Conservation (phyloP, 2,797 vertebrate species). For the Enteromius viviparus region DNA sequence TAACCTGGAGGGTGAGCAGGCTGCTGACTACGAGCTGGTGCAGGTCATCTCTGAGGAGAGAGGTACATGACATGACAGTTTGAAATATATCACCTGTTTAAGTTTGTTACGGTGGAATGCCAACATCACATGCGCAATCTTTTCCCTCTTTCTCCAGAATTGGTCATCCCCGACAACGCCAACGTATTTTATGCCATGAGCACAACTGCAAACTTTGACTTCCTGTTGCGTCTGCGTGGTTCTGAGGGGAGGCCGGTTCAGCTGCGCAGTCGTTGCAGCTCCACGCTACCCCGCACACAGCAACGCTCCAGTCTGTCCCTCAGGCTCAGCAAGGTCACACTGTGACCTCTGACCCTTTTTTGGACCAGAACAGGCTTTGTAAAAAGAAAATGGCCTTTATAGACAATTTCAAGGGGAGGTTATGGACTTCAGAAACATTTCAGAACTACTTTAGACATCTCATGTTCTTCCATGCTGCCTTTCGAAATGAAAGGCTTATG, state of each 20-base stretch:
- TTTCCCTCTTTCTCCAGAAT: constrained; percentile 74
- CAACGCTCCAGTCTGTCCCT: constrained; percentile 82
- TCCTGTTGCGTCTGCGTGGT: constrained; percentile 86
- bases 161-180: constrained; percentile 88
- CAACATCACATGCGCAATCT: not conserved
- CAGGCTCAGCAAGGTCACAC: constrained; percentile 85
- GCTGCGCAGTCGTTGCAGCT: constrained; percentile 79
- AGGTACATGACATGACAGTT: constrained; percentile 74
- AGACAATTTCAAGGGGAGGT: not conserved
- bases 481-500: constrained; percentile 10
- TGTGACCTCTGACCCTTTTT: constrained; percentile 71
- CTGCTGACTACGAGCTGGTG: constrained; percentile 87
- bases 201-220: constrained; percentile 89
- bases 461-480: constrained; percentile 21
- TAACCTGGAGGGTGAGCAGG: constrained; percentile 85
- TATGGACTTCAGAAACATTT: not conserved
- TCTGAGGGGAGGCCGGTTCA: constrained; percentile 72
- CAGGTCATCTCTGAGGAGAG: constrained; percentile 92
- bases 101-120: not conserved
- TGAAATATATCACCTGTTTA: not conserved
- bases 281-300: constrained; percentile 81
- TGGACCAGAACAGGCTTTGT: constrained; percentile 13
- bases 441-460: constrained; percentile 6
- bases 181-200: constrained; percentile 98
- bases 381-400: not conserved